These are phyloP conservation scores for Beris morrisii DNA, from an alignment of 2,888 invertebrate genomes.

Conservation along the genomic window DNA sequence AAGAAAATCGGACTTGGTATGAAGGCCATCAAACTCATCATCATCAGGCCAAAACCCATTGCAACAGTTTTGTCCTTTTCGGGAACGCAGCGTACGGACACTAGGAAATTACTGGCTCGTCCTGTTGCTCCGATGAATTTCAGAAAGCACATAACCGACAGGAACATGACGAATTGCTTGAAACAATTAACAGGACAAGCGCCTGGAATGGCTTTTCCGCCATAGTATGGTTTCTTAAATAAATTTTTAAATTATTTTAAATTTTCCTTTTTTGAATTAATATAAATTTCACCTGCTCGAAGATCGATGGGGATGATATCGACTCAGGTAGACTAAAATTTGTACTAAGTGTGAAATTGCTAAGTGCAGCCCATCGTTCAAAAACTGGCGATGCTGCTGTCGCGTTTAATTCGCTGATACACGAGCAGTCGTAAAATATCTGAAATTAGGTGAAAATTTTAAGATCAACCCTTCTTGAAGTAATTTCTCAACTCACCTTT, in stretches of 20 bases:
- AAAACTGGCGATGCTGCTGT: constrained; percentile 11
- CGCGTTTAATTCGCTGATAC: constrained; percentile 17
- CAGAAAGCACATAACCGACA: constrained; percentile 61
- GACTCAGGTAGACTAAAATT: background rate
- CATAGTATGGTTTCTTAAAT: constrained; percentile 17
- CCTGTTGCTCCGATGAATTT: constrained; percentile 64
- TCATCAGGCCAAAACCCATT: constrained; percentile 69
- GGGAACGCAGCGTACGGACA: constrained; percentile 67
- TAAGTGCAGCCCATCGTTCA: background rate
- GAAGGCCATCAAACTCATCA: constrained; percentile 71
- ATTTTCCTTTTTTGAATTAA: background rate
- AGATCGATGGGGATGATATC: background rate
- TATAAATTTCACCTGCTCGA: background rate
- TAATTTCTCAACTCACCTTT: constrained; percentile 49
- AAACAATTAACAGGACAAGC: constrained; percentile 63
- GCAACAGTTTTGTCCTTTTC: constrained; percentile 73
- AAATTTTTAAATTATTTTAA: background rate
- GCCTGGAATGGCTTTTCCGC: constrained; percentile 59
- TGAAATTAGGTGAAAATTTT: constrained; percentile 1
- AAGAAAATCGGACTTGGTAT: constrained; percentile 78
- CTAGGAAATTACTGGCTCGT: constrained; percentile 65
- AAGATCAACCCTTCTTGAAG: too few relatives aligned
- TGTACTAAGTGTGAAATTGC: background rate
- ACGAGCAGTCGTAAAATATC: constrained; percentile 22
- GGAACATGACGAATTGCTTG: constrained; percentile 60